These are phyloP conservation scores for Lasioglossum malachurum DNA, from an alignment of 2,888 invertebrate genomes.

Conservation along the genomic window DNA sequence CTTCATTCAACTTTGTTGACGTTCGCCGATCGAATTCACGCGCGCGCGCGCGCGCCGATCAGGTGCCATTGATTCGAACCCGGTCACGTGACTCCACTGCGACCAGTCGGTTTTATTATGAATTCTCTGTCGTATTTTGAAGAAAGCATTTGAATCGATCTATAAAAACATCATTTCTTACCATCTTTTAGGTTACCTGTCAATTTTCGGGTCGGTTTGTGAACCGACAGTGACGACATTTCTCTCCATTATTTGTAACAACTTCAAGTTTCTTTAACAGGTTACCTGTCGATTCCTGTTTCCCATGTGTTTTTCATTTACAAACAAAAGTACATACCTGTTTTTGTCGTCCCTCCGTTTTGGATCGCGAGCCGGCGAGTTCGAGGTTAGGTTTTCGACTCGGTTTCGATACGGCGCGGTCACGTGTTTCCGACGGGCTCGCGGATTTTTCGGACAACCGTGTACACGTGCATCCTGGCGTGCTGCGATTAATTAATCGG, in stretches of 20 bases:
- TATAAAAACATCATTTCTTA: too few species aligned
- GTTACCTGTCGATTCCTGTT: too few species aligned
- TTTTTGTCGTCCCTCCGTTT: neutral
- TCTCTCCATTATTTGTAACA: too few species aligned
- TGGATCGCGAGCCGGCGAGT: neutral
- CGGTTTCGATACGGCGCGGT: neutral
- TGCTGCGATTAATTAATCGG: neutral
- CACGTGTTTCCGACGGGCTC: conserved; percentile 16
- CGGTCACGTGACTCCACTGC: conserved; percentile 47
- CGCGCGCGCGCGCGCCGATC: neutral
- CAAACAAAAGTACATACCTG: too few species aligned
- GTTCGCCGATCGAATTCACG: neutral
- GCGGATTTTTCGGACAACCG: neutral
- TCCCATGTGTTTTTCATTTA: too few species aligned
- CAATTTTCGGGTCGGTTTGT: too few species aligned
- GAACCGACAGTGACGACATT: too few species aligned
- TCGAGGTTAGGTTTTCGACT: neutral
- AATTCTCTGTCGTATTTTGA: too few species aligned
- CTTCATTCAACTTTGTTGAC: neutral
- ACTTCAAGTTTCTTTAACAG: too few species aligned
- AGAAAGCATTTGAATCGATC: too few species aligned
- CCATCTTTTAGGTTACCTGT: too few species aligned
- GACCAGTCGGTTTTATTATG: neutral
- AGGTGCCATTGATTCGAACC: conserved; percentile 51
- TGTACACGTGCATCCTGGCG: conserved; percentile 7